Base-by-base conservation (phyloP, 2,113 vertebrate species). In the Epinephelus lanceolatus region DNA sequence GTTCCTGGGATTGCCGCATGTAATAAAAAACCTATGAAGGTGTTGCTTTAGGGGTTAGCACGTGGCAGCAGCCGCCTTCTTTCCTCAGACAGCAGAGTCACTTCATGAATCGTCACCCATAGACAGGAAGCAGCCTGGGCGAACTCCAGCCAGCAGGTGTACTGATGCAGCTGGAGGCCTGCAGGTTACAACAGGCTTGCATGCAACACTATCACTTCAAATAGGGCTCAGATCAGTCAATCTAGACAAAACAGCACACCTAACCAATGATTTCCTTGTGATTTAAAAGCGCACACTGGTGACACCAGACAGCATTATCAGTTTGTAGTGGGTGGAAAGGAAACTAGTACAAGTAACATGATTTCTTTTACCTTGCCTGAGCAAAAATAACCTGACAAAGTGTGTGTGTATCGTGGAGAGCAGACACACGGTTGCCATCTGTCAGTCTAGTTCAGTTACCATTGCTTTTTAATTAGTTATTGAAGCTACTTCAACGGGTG, bases 181-280 rank as follows among this genome's bases (percentile, higher is more conserved):
- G 76, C 89, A 85, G 90, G 93, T 87, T 85, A 79, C 15, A 75
- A 91, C 89, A 92, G 72, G 92, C 86, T 66, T 55, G n/a, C 37
- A 79, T 21, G 47, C 19, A 78, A 42, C 21, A n/a, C 68, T 21
- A 47, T 69, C 40, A 42, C 73, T 79, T 80, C 25, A 88, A 83
- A 85, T 66, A n/a, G 53, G 49, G 53, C 23, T 67, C 47, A 63
- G 53, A 87, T 55, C 84, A 68, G 61, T 45, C 56, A 47, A 72
- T 79, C 14, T 53, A 82, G 67, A 80, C 63, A 71, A 69, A 88
- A 78, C 67, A 84, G 52, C 60, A 52, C 71, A 61, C 33, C 45
- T 56, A 59, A 70, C 37, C 61, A 42, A 30, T 17, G n/a, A 77
- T 67, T 52, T 76, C 61, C 53, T 60, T 51, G 53, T 71, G 18